phyloP scores from a whole-genome alignment of 2,113 vertebrate species.

The Tragelaphus imberbis region DNA sequence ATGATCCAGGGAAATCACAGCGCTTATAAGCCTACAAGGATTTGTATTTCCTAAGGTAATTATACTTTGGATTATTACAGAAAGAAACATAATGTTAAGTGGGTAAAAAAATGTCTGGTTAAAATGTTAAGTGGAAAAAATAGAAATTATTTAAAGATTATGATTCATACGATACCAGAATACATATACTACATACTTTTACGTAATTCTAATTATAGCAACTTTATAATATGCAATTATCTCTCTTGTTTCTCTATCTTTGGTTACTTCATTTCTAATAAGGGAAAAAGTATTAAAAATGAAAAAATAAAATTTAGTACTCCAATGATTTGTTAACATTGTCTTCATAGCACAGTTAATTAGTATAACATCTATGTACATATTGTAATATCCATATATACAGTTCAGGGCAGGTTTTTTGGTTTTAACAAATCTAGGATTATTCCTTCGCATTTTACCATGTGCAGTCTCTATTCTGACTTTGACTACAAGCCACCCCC shows the following conservation, averaged over 20 bases:
- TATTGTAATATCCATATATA: background rate
- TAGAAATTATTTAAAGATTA: background rate
- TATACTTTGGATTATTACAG: background rate
- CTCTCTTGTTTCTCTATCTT: background rate
- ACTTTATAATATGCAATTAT: background rate
- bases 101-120: background rate
- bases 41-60: constrained; percentile 28
- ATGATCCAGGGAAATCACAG: background rate
- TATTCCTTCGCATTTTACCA: background rate
- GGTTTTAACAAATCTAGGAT: background rate
- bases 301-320: background rate
- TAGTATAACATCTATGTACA: background rate
- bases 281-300: background rate
- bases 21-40: background rate
- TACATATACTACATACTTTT: background rate
- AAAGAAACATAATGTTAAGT: background rate
- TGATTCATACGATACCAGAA: background rate
- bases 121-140: background rate
- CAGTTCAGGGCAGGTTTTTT: background rate
- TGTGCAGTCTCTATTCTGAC: background rate
- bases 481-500: background rate
- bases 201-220: background rate
- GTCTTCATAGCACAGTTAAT: background rate
- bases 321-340: background rate
- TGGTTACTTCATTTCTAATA: background rate